These are phyloP conservation scores for Argopecten irradians DNA, from an alignment of 1,140 invertebrate genomes.

Conservation along the genomic window DNA sequence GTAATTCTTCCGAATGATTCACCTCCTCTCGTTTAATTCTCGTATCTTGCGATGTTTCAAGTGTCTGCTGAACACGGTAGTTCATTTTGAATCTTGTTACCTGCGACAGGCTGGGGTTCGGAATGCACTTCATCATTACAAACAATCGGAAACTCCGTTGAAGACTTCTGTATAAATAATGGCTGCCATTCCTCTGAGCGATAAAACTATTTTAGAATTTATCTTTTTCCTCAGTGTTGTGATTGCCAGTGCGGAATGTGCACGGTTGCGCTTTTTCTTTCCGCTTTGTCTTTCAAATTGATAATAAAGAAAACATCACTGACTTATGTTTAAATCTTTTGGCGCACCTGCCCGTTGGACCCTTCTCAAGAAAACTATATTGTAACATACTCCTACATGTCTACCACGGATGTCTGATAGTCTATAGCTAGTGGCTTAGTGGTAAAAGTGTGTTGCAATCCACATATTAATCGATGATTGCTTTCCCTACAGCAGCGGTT, in stretches of 20 bases:
- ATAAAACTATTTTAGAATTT: not conserved
- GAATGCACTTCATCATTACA: not conserved
- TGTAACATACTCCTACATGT: not conserved
- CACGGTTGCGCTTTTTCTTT: not conserved
- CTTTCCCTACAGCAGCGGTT: too few species aligned
- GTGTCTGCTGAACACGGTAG: not conserved
- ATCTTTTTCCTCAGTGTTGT: not conserved
- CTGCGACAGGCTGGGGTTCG: not conserved
- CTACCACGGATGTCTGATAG: too few species aligned
- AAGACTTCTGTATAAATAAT: not conserved
- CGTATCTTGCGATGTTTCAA: not conserved
- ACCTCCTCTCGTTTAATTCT: too few species aligned
- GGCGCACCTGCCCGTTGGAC: not conserved
- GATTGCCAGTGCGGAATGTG: not conserved
- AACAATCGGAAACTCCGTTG: not conserved
- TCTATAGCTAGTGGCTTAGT: too few species aligned
- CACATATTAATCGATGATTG: too few species aligned
- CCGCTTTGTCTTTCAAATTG: slow-evolving; percentile 1
- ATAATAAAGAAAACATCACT: not conserved
- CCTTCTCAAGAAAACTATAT: not conserved
- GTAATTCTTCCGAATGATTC: too few species aligned
- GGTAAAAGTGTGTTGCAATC: too few species aligned
- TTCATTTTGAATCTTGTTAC: not conserved
- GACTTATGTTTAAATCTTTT: not conserved
- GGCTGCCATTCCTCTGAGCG: not conserved